A percentile compares a stretch with the other conserved stretches of the same genome.
phyloP scores from a whole-genome alignment of 2,888 invertebrate species.

The Drosophila buzzatii region DNA sequence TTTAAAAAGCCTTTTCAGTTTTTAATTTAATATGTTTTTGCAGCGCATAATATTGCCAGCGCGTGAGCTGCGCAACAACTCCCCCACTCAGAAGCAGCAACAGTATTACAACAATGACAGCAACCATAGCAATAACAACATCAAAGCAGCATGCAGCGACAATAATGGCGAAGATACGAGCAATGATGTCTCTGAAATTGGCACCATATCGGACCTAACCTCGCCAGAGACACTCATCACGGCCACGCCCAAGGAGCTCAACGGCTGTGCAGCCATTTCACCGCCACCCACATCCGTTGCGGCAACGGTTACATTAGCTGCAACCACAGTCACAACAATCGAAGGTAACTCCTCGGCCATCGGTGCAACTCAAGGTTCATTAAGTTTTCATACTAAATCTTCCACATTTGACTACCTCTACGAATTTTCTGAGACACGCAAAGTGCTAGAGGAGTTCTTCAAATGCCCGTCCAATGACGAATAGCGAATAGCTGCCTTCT shows the following conservation, averaged over 20 bases:
- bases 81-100: too few relatives aligned
- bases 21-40: too few relatives aligned
- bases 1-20: too few relatives aligned
- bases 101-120: slow-evolving; percentile 53
- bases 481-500: slow-evolving; percentile 83
- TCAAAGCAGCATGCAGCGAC: slow-evolving; percentile 73
- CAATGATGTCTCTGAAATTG: slow-evolving; percentile 85
- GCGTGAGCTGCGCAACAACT: too few relatives aligned
- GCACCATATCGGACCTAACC: slow-evolving; percentile 85
- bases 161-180: slow-evolving; percentile 85
- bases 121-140: slow-evolving; percentile 52
- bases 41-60: too few relatives aligned
- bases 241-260: too few relatives aligned
- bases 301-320: slow-evolving; percentile 5
- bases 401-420: slow-evolving; percentile 94
- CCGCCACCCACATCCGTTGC: slow-evolving; percentile 41
- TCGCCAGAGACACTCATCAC: slow-evolving; percentile 83
- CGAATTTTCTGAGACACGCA: slow-evolving; percentile 96
- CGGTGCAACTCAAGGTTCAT: slow-evolving; percentile 39
- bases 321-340: slow-evolving; percentile 21
- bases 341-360: slow-evolving; percentile 37
- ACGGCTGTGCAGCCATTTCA: too few relatives aligned
- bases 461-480: slow-evolving; percentile 89
- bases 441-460: slow-evolving; percentile 96
- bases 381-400: slow-evolving; percentile 83